These are phyloP conservation scores for Isichthys henryi DNA, from an alignment of 2,113 vertebrate genomes.

Conservation along the genomic window DNA sequence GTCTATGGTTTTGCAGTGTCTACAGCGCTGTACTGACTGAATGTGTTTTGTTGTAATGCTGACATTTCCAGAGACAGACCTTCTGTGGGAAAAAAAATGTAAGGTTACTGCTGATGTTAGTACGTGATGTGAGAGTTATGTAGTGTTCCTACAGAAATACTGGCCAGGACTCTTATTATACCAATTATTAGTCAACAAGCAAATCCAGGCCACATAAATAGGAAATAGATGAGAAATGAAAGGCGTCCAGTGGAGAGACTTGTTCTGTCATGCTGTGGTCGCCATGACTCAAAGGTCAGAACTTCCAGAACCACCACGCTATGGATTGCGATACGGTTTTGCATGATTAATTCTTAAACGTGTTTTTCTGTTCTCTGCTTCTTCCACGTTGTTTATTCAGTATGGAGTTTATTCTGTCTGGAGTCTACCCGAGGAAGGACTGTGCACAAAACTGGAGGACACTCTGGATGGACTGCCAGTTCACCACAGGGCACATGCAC, in stretches of 20 bases:
- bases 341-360: neutral
- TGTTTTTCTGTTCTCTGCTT: neutral
- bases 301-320: neutral
- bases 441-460: neutral
- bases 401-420: neutral
- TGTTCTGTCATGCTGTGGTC: neutral
- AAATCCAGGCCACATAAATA: neutral
- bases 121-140: neutral
- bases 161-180: neutral
- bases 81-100: neutral
- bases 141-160: neutral
- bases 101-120: neutral
- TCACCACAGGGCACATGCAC: neutral
- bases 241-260: neutral
- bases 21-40: neutral
- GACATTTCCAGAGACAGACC: neutral
- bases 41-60: neutral
- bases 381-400: neutral
- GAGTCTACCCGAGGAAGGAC: neutral
- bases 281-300: neutral
- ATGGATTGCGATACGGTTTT: neutral
- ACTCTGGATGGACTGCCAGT: neutral
- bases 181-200: neutral
- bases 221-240: neutral
- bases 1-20: neutral